These are phyloP conservation scores for Choristoneura fumiferana DNA, from an alignment of 1,140 invertebrate genomes.

Conservation along the genomic window DNA sequence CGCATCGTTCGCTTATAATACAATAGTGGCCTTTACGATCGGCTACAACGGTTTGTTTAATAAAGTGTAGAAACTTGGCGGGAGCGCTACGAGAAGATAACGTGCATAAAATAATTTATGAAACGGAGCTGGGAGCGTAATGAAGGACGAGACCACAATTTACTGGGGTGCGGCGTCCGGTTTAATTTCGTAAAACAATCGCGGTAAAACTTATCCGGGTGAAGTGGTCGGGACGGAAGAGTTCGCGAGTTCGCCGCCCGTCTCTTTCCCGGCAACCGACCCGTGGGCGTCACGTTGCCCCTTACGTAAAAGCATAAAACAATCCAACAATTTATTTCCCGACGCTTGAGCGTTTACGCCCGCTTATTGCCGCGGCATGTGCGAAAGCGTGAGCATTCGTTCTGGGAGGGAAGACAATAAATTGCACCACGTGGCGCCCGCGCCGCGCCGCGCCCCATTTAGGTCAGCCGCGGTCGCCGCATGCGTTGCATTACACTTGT, in stretches of 20 bases:
- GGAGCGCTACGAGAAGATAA: constrained; percentile 56
- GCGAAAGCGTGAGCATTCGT: constrained; percentile 30
- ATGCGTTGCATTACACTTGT: constrained; percentile 4
- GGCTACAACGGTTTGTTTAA: constrained; percentile 59
- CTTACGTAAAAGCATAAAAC: constrained; percentile 3
- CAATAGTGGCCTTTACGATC: constrained; percentile 52
- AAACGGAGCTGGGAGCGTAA: constrained; percentile 60
- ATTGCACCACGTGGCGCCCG: constrained; percentile 45
- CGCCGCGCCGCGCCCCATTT: constrained; percentile 50
- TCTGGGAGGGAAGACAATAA: constrained; percentile 51
- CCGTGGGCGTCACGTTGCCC: not conserved
- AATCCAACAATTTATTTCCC: not conserved
- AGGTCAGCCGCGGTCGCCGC: constrained; percentile 40
- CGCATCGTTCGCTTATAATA: constrained; percentile 58
- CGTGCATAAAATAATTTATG: constrained; percentile 71
- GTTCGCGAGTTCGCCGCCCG: not conserved
- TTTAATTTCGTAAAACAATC: constrained; percentile 54
- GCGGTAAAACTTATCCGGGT: constrained; percentile 51
- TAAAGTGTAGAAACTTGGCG: constrained; percentile 63
- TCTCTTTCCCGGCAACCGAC: not conserved
- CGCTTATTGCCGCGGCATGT: constrained; percentile 34
- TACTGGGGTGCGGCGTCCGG: constrained; percentile 33
- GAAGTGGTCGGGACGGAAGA: constrained; percentile 28
- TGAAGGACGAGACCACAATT: constrained; percentile 59
- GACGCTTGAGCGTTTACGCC: constrained; percentile 13